These are phyloP conservation scores for Cephus rjabovi DNA, from an alignment of 2,888 invertebrate genomes.

Conservation along the genomic window DNA sequence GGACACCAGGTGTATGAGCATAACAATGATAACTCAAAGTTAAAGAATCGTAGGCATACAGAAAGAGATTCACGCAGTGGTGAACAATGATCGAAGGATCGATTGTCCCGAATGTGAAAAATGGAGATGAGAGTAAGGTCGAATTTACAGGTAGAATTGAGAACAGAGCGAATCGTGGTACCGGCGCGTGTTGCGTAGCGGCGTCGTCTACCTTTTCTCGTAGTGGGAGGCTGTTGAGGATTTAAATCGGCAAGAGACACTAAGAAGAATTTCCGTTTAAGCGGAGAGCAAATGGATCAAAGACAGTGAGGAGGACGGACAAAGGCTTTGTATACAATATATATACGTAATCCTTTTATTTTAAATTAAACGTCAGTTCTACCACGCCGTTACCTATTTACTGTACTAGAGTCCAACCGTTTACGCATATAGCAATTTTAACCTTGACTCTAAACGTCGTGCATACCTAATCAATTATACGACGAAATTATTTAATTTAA, in stretches of 20 bases:
- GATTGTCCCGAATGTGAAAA: constrained; percentile 19
- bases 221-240: constrained; percentile 11
- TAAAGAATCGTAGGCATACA: background rate
- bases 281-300: background rate
- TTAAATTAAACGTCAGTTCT: background rate
- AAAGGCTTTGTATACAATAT: background rate
- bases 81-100: constrained; percentile 25
- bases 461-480: background rate
- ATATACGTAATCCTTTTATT: background rate
- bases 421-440: background rate
- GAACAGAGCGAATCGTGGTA: background rate
- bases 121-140: background rate
- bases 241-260: constrained; percentile 24
- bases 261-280: constrained; percentile 17
- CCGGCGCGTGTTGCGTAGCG: constrained; percentile 8
- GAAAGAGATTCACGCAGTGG: constrained; percentile 7
- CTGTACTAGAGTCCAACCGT: background rate
- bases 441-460: background rate
- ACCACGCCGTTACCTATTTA: background rate
- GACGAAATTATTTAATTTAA: background rate
- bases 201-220: background rate
- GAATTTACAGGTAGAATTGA: background rate
- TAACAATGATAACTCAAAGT: background rate
- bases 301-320: background rate
- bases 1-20: background rate